A percentile compares a stretch with the other conserved stretches of the same genome.
Conservation (phyloP, 2,797 vertebrate genomes). For the Sandelia bainsii region DNA sequence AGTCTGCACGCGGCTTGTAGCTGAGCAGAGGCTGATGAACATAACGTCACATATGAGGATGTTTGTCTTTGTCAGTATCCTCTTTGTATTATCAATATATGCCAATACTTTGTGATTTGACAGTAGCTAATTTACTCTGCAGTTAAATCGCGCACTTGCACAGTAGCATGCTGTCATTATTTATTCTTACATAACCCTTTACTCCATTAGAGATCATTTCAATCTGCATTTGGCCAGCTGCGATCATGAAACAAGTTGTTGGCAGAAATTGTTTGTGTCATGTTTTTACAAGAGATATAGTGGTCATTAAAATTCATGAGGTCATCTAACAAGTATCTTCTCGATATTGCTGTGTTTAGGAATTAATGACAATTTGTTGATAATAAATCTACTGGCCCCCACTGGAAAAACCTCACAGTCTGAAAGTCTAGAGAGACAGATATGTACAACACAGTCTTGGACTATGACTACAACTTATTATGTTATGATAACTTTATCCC, state of each 20-base stretch:
- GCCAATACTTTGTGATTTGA: no score
- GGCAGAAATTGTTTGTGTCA: constrained; percentile 18
- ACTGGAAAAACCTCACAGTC: constrained; percentile 29
- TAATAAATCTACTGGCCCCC: constrained; percentile 44
- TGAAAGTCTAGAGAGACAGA: constrained; percentile 11
- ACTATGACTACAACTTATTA: neutral
- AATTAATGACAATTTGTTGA: constrained; percentile 38
- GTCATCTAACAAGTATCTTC: constrained; percentile 26
- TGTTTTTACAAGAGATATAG: constrained; percentile 21
- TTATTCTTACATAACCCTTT: neutral
- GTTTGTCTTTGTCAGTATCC: neutral
- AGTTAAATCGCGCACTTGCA: neutral
- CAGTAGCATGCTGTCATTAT: neutral
- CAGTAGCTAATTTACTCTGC: neutral
- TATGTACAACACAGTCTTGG: neutral
- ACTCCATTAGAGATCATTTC: neutral
- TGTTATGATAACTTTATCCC: neutral
- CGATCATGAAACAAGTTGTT: constrained; percentile 13
- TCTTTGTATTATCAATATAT: neutral
- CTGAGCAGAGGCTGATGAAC: constrained; percentile 40
- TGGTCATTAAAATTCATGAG: constrained; percentile 48
- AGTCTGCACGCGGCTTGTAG: constrained; percentile 46
- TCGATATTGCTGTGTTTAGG: constrained; percentile 48
- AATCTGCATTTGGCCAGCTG: constrained; percentile 13
- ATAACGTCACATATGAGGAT: constrained; percentile 11